A percentile compares a stretch with the other conserved stretches of the same genome.
Conservation (phyloP, 1,140 invertebrate species). For the Psilanteris sp. region DNA sequence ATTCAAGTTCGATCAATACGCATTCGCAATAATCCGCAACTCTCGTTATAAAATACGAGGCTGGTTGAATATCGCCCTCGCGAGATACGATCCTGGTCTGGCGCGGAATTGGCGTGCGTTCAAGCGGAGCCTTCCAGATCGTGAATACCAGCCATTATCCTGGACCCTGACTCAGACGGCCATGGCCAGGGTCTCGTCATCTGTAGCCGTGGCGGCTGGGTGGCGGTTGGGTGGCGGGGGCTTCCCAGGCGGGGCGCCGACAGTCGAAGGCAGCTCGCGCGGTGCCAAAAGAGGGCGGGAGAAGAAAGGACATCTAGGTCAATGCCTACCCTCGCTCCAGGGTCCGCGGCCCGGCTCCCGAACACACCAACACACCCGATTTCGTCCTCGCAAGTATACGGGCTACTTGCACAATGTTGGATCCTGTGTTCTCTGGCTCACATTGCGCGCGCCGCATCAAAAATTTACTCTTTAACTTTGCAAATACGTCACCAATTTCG, state of each 20-base stretch:
- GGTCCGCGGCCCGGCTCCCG: conserved; percentile 63
- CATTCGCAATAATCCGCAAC: conserved; percentile 30
- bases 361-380: conserved; percentile 44
- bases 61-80: conserved; percentile 8
- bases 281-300: conserved; percentile 31
- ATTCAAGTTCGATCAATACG: conserved; percentile 53
- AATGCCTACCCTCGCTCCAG: conserved; percentile 70
- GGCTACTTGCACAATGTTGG: not conserved
- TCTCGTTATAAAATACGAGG: conserved; percentile 14
- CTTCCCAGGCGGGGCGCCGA: conserved; percentile 30
- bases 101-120: conserved; percentile 25
- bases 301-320: conserved; percentile 70
- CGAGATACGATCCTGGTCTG: conserved; percentile 26
- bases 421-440: conserved; percentile 1
- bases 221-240: conserved; percentile 16
- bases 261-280: conserved; percentile 32
- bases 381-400: conserved; percentile 17
- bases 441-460: too few species aligned
- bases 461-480: not conserved
- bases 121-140: conserved; percentile 53
- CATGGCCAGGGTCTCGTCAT: conserved; percentile 62
- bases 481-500: too few species aligned
- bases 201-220: conserved; percentile 33
- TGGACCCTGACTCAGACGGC: conserved; percentile 62
- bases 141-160: conserved; percentile 53